Evolutionary conservation across 2,113 vertebrate genomes (phyloP), one percentile per base, ranked within the genome.

Genomic region (Plestiodon gilberti): DNA sequence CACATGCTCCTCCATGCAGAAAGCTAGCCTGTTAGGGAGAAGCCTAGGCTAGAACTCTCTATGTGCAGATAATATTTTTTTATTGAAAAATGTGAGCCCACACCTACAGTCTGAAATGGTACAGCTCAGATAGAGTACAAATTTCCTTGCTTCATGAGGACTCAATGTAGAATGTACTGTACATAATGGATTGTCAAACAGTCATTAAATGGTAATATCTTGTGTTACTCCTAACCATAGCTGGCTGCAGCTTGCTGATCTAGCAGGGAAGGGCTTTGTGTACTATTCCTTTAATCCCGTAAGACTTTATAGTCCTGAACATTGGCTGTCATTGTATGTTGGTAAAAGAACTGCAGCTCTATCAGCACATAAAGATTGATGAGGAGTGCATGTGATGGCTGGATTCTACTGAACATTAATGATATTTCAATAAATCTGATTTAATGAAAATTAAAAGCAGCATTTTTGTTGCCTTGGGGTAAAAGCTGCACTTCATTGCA

Each of bases 391-490:
- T 23, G 23, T 76, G 7, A 38, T n/a, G 69, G 62, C 57, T 43
- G 64, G 35, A 57, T 61, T 15, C 78, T 76, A 85, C 11, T 13
- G 43, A 74, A 78, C 78, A 74, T 74, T 81, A 62, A 74, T 40
- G 80, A 65, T 89, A 62, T 55, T 83, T 88, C 55, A 77, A 59
- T 74, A 88, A 55, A 78, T 35, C 70, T 35, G 62, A 78, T 76
- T 59, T 85, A 74, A 82, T 62, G 79, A 87, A 87, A 74, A 87
- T 80, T 75, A 85, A 84, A 85, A 91, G 23, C 20, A 83, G n/a
- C 79, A 59, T 82, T 87, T 87, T 76, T 38, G 15, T 85, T 83
- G 85, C 71, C 71, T 88, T 78, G 73, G 71, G 74, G 83, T 35
- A 90, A 81, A 88, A 83, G 38, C 67, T 59, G 78, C 57, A 88